Conservation (phyloP, 2,888 invertebrate genomes). For the Lepidocyrtinus sp. region DNA sequence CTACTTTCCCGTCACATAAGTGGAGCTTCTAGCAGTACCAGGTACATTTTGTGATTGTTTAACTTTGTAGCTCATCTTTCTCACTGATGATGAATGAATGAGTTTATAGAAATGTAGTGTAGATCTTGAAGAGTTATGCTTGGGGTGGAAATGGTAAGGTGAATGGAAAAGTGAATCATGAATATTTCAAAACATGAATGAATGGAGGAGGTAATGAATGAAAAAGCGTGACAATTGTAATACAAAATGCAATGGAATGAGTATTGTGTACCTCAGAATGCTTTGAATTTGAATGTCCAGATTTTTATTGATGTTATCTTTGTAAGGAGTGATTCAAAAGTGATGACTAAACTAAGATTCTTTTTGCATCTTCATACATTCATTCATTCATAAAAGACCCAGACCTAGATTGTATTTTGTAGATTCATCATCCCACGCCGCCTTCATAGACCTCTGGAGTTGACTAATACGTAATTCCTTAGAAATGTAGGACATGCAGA, state of each 20-base stretch:
- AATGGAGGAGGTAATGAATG: too few relatives aligned
- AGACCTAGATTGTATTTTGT: background rate
- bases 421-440: background rate
- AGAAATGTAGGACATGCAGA: too few relatives aligned
- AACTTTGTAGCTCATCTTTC: background rate
- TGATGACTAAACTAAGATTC: background rate
- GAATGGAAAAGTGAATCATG: too few relatives aligned
- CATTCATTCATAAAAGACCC: background rate
- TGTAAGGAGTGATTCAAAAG: background rate
- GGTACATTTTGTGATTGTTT: background rate
- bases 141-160: too few relatives aligned
- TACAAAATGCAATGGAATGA: background rate
- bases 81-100: background rate
- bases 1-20: conserved; percentile 5
- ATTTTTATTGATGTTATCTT: background rate
- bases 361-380: background rate
- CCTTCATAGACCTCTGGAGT: background rate
- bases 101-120: too few relatives aligned
- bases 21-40: background rate
- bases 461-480: background rate
- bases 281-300: background rate
- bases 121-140: too few relatives aligned
- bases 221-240: too few relatives aligned
- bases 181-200: too few relatives aligned
- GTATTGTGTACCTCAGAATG: background rate